A percentile compares a stretch with the other conserved stretches of the same genome.
phyloP scores from a whole-genome alignment of 2,888 invertebrate species.

The Mythimna ferrago region DNA sequence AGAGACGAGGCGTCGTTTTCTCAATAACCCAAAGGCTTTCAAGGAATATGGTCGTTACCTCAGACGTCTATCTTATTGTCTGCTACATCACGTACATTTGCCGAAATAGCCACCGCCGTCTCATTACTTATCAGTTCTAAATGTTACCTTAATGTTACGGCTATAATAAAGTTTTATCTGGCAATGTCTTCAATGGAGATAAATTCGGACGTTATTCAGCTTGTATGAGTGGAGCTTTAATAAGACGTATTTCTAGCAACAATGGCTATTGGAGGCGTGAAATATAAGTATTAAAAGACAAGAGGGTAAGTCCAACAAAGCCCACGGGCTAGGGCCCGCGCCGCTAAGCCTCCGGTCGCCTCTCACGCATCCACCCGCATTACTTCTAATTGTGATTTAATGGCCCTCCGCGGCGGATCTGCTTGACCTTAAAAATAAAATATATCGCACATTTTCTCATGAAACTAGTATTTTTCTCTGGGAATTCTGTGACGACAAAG shows the following conservation, averaged over 20 bases:
- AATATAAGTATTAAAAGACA: constrained; percentile 85
- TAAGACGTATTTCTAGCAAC: constrained; percentile 66
- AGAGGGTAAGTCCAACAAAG: constrained; percentile 85
- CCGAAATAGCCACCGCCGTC: constrained; percentile 63
- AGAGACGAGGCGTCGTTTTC: constrained; percentile 67
- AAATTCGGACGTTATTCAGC: constrained; percentile 39
- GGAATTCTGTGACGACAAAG: constrained; percentile 52
- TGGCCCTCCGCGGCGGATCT: constrained; percentile 83
- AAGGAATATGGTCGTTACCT: constrained; percentile 69
- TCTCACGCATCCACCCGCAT: constrained; percentile 88
- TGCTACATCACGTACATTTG: constrained; percentile 69
- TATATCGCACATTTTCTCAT: constrained; percentile 71
- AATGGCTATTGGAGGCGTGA: constrained; percentile 73
- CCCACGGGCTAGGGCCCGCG: constrained; percentile 76
- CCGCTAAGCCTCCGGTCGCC: constrained; percentile 80
- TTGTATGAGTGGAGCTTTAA: constrained; percentile 46
- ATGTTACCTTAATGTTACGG: constrained; percentile 67
- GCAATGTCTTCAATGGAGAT: constrained; percentile 53
- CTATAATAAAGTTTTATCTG: constrained; percentile 68
- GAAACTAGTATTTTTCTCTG: constrained; percentile 63
- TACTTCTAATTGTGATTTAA: constrained; percentile 90
- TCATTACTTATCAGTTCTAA: constrained; percentile 68
- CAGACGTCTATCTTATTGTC: constrained; percentile 71
- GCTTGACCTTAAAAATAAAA: constrained; percentile 84
- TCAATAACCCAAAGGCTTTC: constrained; percentile 65